Percentiles rank a stretch among this genome's conserved stretches.
phyloP scores from a whole-genome alignment of 2,797 vertebrate species.

The Poliocrania exsul region DNA sequence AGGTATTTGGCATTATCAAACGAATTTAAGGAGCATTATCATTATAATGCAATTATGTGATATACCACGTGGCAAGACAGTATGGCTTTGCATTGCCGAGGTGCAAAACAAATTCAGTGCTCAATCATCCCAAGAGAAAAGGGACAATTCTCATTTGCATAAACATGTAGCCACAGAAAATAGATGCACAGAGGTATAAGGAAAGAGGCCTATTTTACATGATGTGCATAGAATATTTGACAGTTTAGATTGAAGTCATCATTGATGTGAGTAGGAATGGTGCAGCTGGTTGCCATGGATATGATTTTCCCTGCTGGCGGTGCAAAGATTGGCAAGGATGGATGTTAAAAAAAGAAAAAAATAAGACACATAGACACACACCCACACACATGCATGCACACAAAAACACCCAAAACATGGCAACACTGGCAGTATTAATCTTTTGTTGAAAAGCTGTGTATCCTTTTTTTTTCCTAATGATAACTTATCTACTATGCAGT shows the following conservation, averaged over 20 bases:
- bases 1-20: conserved; percentile 62
- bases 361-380: neutral
- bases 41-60: conserved; percentile 73
- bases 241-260: conserved; percentile 78
- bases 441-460: conserved; percentile 72
- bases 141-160: conserved; percentile 88
- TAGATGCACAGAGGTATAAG: conserved; percentile 88
- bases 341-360: conserved; percentile 47
- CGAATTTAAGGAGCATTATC: conserved; percentile 71
- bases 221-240: conserved; percentile 88
- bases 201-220: conserved; percentile 91
- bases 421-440: conserved; percentile 69
- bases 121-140: conserved; percentile 78
- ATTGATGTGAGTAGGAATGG: conserved; percentile 77
- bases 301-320: conserved; percentile 80
- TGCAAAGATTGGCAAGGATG: conserved; percentile 77
- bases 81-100: conserved; percentile 74
- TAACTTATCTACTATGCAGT: conserved; percentile 69
- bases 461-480: conserved; percentile 66
- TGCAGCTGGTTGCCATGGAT: conserved; percentile 82
- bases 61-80: conserved; percentile 67
- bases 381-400: neutral
- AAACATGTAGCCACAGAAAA: conserved; percentile 83
- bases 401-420: conserved; percentile 42
- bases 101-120: conserved; percentile 78